Evolutionary conservation across 1,140 invertebrate species (phyloP).

Genomic region (Hyposmocoma kahamanoa): DNA sequence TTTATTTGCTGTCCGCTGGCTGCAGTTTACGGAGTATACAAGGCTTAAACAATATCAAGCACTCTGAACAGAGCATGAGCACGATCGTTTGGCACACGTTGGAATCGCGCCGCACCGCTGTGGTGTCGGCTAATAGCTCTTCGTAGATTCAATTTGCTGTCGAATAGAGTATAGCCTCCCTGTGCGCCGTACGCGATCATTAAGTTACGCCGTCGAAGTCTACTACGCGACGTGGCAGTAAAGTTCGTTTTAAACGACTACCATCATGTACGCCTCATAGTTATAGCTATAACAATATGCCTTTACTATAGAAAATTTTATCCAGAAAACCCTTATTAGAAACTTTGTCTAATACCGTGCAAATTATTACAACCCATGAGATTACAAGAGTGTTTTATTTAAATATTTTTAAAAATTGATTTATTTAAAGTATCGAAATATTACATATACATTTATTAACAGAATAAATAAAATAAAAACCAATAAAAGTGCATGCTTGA

Average conservation of each 20-base stretch:
- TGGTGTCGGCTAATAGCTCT: constrained; percentile 58
- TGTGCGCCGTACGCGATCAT: constrained; percentile 49
- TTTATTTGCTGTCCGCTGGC: constrained; percentile 10
- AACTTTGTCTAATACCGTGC: too few relatives aligned
- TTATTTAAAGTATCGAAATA: too few relatives aligned
- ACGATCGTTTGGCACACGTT: constrained; percentile 37
- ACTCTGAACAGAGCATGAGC: constrained; percentile 27
- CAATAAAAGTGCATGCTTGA: too few relatives aligned
- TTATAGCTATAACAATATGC: too few relatives aligned
- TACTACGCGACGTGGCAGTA: constrained; percentile 22
- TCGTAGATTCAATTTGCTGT: constrained; percentile 61
- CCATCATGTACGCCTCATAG: too few relatives aligned
- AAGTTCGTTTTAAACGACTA: constrained; percentile 35
- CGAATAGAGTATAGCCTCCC: constrained; percentile 53
- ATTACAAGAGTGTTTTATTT: too few relatives aligned
- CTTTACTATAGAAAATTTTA: too few relatives aligned
- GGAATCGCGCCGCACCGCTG: constrained; percentile 22
- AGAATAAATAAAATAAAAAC: too few relatives aligned
- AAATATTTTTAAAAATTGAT: too few relatives aligned
- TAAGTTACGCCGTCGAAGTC: constrained; percentile 42
- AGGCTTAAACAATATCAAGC: constrained; percentile 25
- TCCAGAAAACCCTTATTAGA: too few relatives aligned
- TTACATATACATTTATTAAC: too few relatives aligned
- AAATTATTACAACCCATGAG: too few relatives aligned
- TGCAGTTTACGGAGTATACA: constrained; percentile 20